Conservation (phyloP, 2,888 invertebrate genomes). For the Amblyjoppa proteus region DNA sequence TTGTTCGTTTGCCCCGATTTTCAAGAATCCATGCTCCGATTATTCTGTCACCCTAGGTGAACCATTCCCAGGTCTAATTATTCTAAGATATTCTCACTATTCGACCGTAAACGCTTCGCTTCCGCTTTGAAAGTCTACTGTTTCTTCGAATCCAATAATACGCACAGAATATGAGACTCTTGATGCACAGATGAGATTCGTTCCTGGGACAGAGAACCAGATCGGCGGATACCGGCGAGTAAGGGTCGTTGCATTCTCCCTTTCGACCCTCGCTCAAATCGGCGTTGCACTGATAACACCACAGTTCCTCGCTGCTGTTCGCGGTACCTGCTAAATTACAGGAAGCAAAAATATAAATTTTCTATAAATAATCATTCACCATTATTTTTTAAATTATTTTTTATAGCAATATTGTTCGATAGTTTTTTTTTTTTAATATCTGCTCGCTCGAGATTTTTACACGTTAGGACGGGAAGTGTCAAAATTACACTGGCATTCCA, state of each 20-base stretch:
- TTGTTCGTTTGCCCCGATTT: too few species aligned
- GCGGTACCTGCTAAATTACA: constrained; percentile 47
- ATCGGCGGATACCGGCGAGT: constrained; percentile 68
- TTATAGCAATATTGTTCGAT: not conserved
- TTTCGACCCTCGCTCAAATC: constrained; percentile 71
- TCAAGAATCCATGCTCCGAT: too few species aligned
- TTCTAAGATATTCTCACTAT: too few species aligned
- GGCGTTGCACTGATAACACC: constrained; percentile 78
- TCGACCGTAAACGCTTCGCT: not conserved
- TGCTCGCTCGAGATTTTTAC: constrained; percentile 2
- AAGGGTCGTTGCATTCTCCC: constrained; percentile 78
- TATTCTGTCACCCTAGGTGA: too few species aligned
- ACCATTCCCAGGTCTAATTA: too few species aligned
- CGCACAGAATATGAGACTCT: constrained; percentile 76
- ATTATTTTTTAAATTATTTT: not conserved
- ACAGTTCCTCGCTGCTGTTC: constrained; percentile 65
- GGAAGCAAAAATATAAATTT: not conserved
- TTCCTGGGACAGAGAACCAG: constrained; percentile 73
- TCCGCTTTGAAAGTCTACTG: not conserved
- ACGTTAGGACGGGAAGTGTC: not conserved
- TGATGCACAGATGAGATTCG: constrained; percentile 76
- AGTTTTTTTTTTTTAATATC: not conserved
- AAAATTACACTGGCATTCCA: not conserved
- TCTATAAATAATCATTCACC: not conserved
- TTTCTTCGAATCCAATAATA: constrained; percentile 40